Conservation (phyloP, 2,888 invertebrate genomes). For the Linyphia triangularis region DNA sequence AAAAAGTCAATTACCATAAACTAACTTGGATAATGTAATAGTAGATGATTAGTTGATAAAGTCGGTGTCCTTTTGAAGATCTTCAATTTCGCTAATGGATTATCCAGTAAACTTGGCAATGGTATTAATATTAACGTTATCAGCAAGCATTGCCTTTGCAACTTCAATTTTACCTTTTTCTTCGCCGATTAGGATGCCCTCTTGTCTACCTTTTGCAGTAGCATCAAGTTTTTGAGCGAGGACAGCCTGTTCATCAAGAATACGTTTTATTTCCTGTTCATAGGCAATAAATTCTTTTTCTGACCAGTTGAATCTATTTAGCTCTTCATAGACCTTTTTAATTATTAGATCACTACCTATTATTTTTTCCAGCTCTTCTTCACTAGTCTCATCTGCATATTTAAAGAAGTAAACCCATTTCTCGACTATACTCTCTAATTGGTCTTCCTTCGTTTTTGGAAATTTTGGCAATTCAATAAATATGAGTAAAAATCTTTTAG, state of each 20-base stretch:
- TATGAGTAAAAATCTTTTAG: constrained; percentile 9
- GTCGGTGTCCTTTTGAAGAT: no score
- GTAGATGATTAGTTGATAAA: constrained; percentile 21
- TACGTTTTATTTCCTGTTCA: constrained; percentile 10
- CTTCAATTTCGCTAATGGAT: constrained; percentile 27
- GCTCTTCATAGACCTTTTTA: constrained; percentile 19
- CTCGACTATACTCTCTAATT: constrained; percentile 11
- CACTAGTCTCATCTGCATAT: constrained; percentile 49
- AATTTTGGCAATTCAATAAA: constrained; percentile 49
- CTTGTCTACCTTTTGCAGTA: constrained; percentile 7
- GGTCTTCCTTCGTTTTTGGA: constrained; percentile 31
- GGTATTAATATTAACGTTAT: background rate
- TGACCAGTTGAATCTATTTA: constrained; percentile 2
- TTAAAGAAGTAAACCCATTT: constrained; percentile 30
- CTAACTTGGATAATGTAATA: constrained; percentile 43
- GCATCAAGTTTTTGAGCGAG: background rate
- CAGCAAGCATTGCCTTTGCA: background rate
- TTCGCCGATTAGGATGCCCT: background rate
- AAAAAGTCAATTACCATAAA: constrained; percentile 11
- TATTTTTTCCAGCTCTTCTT: constrained; percentile 31
- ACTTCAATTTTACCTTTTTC: constrained; percentile 26
- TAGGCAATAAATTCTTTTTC: constrained; percentile 18
- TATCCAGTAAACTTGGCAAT: background rate
- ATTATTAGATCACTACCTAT: constrained; percentile 7
- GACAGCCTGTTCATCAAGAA: background rate